Evolutionary conservation across 2,888 invertebrate species (phyloP).

Genomic region (Conus canariensis): DNA sequence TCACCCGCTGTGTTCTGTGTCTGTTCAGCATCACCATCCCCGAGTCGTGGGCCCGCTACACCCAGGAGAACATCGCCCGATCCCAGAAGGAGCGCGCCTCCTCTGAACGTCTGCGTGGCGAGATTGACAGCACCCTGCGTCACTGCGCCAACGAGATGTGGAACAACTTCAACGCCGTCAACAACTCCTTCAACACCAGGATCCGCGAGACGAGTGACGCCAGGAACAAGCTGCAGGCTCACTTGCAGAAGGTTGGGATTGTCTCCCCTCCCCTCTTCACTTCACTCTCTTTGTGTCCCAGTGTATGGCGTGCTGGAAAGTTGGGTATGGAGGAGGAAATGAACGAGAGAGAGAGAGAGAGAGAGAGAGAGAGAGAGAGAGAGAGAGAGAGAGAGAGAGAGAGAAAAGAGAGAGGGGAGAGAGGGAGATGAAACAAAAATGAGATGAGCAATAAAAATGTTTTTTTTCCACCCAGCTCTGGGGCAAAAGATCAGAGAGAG

Average conservation of each 20-base stretch:
- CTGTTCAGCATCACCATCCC: conserved; percentile 85
- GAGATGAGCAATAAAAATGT: neutral
- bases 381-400: no score
- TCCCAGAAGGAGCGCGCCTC: conserved; percentile 78
- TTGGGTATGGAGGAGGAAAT: neutral
- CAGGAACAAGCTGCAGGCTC: conserved; percentile 78
- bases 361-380: no score
- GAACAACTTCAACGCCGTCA: conserved; percentile 78
- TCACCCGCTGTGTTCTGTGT: neutral
- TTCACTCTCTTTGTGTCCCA: no score
- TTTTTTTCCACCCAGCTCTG: no score
- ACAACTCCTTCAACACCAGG: conserved; percentile 77
- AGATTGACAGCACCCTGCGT: conserved; percentile 76
- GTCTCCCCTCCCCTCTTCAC: no score
- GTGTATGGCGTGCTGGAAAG: neutral
- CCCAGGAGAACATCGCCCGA: conserved; percentile 78
- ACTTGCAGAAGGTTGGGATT: conserved; percentile 74
- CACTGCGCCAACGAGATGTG: conserved; percentile 78
- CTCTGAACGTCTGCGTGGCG: conserved; percentile 76
- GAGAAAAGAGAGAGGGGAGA: no score
- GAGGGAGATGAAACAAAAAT: neutral
- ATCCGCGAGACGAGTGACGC: conserved; percentile 77
- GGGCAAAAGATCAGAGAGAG: neutral
- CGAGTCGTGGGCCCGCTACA: conserved; percentile 77
- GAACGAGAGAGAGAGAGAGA: neutral